These are phyloP conservation scores for Melanotaenia parkinsoni DNA, from an alignment of 2,797 vertebrate species.

Conservation along the genomic window DNA sequence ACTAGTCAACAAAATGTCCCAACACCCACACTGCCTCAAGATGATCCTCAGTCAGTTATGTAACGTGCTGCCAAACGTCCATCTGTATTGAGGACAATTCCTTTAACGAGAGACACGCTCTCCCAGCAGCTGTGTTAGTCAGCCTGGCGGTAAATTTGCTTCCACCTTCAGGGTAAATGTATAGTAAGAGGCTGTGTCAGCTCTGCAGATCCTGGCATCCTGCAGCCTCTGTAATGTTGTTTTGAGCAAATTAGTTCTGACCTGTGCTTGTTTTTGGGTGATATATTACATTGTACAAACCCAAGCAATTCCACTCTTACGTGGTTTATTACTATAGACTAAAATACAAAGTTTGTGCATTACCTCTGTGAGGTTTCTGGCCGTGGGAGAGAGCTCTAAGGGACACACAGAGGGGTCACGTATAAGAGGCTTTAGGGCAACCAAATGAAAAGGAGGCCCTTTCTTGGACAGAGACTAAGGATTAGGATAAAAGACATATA, in stretches of 20 bases:
- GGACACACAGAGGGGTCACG: slow-evolving; percentile 72
- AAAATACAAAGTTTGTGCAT: slow-evolving; percentile 58
- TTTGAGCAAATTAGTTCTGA: slow-evolving; percentile 51
- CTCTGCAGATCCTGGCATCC: slow-evolving; percentile 42
- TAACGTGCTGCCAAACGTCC: slow-evolving; percentile 80
- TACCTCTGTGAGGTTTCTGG: slow-evolving; percentile 47
- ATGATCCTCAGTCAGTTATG: slow-evolving; percentile 76
- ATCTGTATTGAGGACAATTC: slow-evolving; percentile 83
- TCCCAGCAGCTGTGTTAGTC: slow-evolving; percentile 80
- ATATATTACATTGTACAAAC: slow-evolving; percentile 28
- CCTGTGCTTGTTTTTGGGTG: slow-evolving; percentile 36
- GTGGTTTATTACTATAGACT: slow-evolving; percentile 10
- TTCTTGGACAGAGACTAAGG: slow-evolving; percentile 79
- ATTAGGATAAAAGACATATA: slow-evolving; percentile 79
- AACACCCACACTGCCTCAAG: slow-evolving; percentile 62
- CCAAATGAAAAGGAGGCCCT: slow-evolving; percentile 82
- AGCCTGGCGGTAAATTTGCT: slow-evolving; percentile 72
- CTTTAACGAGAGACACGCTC: slow-evolving; percentile 72
- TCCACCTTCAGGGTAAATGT: slow-evolving; percentile 67
- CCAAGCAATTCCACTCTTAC: slow-evolving; percentile 12
- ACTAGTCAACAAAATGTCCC: slow-evolving; percentile 25
- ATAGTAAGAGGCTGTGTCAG: slow-evolving; percentile 61
- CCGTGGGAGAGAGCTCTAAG: slow-evolving; percentile 75
- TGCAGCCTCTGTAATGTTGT: slow-evolving; percentile 15
- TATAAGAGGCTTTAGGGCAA: slow-evolving; percentile 82